These are phyloP conservation scores for Apeltes quadracus DNA, from an alignment of 2,113 vertebrate species.

Conservation along the genomic window DNA sequence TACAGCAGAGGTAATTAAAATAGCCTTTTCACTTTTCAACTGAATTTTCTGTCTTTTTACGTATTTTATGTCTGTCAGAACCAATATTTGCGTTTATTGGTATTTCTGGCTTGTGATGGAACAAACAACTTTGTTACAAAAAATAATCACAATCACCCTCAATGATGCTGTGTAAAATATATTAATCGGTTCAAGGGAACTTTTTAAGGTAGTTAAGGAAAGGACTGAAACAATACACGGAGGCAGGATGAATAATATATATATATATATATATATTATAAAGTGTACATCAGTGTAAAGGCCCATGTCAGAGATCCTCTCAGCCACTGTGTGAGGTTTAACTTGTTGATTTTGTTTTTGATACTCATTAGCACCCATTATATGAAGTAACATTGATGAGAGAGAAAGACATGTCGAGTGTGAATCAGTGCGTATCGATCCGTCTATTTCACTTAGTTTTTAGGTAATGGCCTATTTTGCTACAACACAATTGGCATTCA, in stretches of 20 bases:
- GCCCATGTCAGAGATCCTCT: not conserved
- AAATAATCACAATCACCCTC: not conserved
- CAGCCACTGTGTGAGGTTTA: not conserved
- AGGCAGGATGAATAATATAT: conserved; percentile 14
- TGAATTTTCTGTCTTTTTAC: conserved; percentile 10
- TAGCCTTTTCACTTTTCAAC: not conserved
- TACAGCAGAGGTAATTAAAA: no score
- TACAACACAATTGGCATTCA: not conserved
- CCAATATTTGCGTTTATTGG: conserved; percentile 29
- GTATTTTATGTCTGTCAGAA: conserved; percentile 24
- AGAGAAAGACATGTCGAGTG: not conserved
- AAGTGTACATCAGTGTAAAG: conserved; percentile 8
- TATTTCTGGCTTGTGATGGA: conserved; percentile 27
- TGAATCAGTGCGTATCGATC: not conserved
- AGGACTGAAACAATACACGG: conserved; percentile 13
- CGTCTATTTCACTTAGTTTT: not conserved
- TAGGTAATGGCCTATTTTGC: not conserved
- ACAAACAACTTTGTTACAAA: conserved; percentile 27
- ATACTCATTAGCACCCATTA: not conserved
- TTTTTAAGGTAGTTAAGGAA: no score
- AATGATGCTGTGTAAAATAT: conserved; percentile 15
- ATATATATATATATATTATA: conserved; percentile 16
- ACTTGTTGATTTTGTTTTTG: not conserved
- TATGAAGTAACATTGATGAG: not conserved
- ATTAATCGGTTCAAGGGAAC: conserved; percentile 3